Base-by-base conservation (phyloP, 2,113 vertebrate species). In the Pongo abelii region DNA sequence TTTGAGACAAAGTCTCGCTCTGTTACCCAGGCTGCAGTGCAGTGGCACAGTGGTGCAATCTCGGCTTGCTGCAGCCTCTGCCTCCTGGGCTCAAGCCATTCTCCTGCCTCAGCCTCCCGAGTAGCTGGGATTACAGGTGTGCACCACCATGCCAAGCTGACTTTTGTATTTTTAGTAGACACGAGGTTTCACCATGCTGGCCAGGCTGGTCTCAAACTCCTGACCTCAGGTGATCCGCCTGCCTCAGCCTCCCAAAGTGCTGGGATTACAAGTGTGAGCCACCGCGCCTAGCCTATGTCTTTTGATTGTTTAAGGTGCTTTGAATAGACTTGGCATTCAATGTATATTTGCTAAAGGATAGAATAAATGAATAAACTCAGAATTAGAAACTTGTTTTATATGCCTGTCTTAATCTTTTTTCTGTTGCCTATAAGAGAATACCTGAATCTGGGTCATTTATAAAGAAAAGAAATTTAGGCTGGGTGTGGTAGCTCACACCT, bases 261-360 rank as follows among this genome's bases (percentile, higher is more conserved):
- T 69, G 67, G 67, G 67, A 69, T 69, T 69, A 69, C 67, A 69
- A 32, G 32, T 1, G 1, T 69, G 32, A 69, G 32, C 32, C 67
- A 35, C 14, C 1, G 1, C 0, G 0, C 67, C 67, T 35, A 14
- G 67, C 14, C 32, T 61, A 77, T 83, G 12, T 92, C 69, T 83
- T 74, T 86, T 18, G 85, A 78, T 78, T 80, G 23, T 92, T 74
- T 64, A 64, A 94, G 67, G 13, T 75, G 6, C 10, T 96, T 97
- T 88, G 64, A 81, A 88, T 94, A 40, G 67, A 35, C 14, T 95
- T 64, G 14, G 3, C 38, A 67, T 40, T 85, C 32, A 93, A 4
- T 90, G 27, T 40, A 27, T 95, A 84, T 90, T 90, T 96, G 61
- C 12, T 55, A 8, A 70, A 55, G 22, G 23, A 35, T 16, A 91